Conservation (phyloP, 1,140 invertebrate species). For the Pseudomyrmex gracilis region DNA sequence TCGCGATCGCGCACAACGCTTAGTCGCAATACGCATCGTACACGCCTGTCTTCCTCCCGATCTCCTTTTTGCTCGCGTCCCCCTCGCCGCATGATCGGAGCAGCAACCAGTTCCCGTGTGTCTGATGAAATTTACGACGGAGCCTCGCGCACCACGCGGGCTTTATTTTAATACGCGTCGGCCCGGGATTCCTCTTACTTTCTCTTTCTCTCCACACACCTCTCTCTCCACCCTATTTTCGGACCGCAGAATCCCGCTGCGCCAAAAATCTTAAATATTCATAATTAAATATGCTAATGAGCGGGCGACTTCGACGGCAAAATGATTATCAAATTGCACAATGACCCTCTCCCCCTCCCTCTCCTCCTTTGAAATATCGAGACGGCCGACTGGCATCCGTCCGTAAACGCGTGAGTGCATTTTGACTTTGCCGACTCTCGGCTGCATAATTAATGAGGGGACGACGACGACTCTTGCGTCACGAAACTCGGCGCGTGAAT, state of each 20-base stretch:
- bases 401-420: conserved; percentile 32
- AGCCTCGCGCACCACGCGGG: conserved; percentile 79
- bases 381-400: conserved; percentile 50
- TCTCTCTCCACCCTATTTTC: conserved; percentile 33
- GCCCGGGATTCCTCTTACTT: conserved; percentile 18
- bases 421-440: conserved; percentile 40
- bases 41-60: conserved; percentile 76
- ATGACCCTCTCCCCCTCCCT: conserved; percentile 65
- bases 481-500: background rate
- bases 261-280: conserved; percentile 85
- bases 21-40: conserved; percentile 78
- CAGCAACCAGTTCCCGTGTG: conserved; percentile 79
- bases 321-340: conserved; percentile 84
- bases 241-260: conserved; percentile 78
- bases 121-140: conserved; percentile 82
- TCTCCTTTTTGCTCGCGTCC: conserved; percentile 74
- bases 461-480: background rate
- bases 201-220: background rate
- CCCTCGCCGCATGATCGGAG: conserved; percentile 77
- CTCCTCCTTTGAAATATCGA: conserved; percentile 61
- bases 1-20: conserved; percentile 41
- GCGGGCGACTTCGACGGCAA: conserved; percentile 82
- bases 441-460: conserved; percentile 52
- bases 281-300: conserved; percentile 86
- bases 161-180: conserved; percentile 83